Evolutionary conservation across 2,797 vertebrate species (phyloP).

Genomic region (Sebastes steindachneri): DNA sequence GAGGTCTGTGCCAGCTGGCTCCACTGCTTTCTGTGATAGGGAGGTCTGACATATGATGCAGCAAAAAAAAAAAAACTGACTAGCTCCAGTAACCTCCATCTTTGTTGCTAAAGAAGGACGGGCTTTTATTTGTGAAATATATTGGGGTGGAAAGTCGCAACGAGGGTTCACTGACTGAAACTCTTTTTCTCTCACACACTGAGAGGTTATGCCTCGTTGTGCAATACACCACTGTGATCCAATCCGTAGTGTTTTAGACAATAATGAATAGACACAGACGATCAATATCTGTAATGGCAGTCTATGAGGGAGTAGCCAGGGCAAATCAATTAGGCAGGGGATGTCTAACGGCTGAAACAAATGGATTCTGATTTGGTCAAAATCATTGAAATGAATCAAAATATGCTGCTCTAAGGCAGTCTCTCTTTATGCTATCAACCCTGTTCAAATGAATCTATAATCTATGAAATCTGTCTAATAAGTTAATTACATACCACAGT

Average conservation of each 20-base stretch:
- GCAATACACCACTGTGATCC: neutral
- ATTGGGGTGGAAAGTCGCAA: neutral
- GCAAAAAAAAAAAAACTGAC: constrained; percentile 36
- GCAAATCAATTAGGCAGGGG: constrained; percentile 11
- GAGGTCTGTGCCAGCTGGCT: constrained; percentile 54
- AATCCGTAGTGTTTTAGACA: constrained; percentile 7
- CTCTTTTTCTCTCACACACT: too few species aligned
- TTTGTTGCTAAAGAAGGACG: neutral
- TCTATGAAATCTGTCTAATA: neutral
- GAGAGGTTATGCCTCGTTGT: neutral
- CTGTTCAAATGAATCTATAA: neutral
- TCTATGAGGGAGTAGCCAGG: neutral
- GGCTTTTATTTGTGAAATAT: neutral
- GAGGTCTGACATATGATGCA: constrained; percentile 55
- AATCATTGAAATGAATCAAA: neutral
- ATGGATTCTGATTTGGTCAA: constrained; percentile 4
- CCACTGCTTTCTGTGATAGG: neutral
- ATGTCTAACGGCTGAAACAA: neutral
- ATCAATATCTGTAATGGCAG: constrained; percentile 37
- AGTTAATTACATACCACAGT: neutral
- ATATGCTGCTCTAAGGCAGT: neutral
- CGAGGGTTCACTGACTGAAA: neutral
- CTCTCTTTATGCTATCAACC: neutral
- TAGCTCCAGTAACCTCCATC: neutral
- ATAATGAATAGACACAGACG: constrained; percentile 24